Evolutionary conservation across 2,797 vertebrate genomes (phyloP).

Genomic region (Karalla daura): DNA sequence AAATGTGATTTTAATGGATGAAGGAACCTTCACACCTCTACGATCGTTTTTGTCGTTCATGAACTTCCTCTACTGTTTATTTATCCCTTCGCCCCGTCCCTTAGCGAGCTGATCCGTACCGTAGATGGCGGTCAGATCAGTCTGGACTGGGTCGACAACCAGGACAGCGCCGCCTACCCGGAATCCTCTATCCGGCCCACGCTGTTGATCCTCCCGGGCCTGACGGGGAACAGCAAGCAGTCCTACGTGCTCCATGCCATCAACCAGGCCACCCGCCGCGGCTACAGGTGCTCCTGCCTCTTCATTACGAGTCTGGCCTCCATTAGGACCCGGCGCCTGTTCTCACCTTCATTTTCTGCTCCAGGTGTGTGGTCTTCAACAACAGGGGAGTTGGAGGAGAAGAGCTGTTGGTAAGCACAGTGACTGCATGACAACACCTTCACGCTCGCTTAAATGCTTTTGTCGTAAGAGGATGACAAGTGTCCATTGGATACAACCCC

Average conservation of each 20-base stretch:
- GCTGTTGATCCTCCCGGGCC: conserved; percentile 86
- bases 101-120: conserved; percentile 85
- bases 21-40: too few relatives aligned
- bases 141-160: conserved; percentile 86
- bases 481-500: background rate
- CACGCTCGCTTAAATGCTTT: background rate
- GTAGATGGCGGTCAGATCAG: conserved; percentile 87
- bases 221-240: conserved; percentile 86
- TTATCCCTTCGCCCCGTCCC: background rate
- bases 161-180: conserved; percentile 54
- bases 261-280: conserved; percentile 73
- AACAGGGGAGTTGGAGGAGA: conserved; percentile 87
- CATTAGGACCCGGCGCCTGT: background rate
- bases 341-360: conserved; percentile 13
- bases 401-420: conserved; percentile 83
- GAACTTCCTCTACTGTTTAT: too few relatives aligned
- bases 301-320: background rate
- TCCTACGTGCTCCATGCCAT: conserved; percentile 83
- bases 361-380: conserved; percentile 88
- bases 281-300: conserved; percentile 79
- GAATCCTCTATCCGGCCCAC: conserved; percentile 81
- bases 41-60: too few relatives aligned
- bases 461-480: background rate
- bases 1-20: too few relatives aligned
- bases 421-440: background rate